phyloP scores from a whole-genome alignment of 2,113 vertebrate species.

The Passer domesticus region DNA sequence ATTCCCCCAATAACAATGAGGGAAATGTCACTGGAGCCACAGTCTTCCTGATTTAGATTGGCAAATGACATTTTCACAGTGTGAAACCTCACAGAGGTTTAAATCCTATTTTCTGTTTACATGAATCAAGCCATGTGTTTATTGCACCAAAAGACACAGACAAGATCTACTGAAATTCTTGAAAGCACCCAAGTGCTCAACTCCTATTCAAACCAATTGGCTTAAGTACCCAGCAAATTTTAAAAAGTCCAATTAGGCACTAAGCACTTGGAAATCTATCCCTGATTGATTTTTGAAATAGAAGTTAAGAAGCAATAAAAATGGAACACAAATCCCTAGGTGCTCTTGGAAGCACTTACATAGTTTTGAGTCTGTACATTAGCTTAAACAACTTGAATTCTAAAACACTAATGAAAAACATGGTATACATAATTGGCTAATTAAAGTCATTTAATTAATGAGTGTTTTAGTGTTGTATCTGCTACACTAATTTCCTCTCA shows the following conservation, averaged over 20 bases:
- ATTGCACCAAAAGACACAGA: not conserved
- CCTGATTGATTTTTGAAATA: not conserved
- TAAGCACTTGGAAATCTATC: not conserved
- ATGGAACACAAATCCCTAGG: not conserved
- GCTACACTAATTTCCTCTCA: not conserved
- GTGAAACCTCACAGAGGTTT: not conserved
- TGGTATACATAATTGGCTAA: not conserved
- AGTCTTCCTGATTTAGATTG: not conserved
- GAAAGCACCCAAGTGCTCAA: not conserved
- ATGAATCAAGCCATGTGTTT: not conserved
- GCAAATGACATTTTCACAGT: not conserved
- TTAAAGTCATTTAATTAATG: slow-evolving; percentile 43
- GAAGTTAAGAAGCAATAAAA: slow-evolving; percentile 11
- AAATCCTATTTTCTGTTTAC: not conserved
- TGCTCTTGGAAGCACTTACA: not conserved
- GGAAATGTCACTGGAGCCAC: not conserved
- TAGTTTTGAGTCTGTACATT: not conserved
- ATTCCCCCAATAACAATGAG: not conserved
- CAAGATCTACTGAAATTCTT: not conserved
- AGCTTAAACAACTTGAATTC: slow-evolving; percentile 6
- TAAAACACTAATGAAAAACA: slow-evolving; percentile 13
- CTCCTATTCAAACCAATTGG: not conserved
- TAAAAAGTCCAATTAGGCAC: not conserved
- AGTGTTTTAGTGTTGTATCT: slow-evolving; percentile 20
- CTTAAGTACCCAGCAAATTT: not conserved